A percentile compares a stretch with the other conserved stretches of the same genome.
phyloP scores from a whole-genome alignment of 2,113 vertebrate genomes.

The Acinonyx jubatus region DNA sequence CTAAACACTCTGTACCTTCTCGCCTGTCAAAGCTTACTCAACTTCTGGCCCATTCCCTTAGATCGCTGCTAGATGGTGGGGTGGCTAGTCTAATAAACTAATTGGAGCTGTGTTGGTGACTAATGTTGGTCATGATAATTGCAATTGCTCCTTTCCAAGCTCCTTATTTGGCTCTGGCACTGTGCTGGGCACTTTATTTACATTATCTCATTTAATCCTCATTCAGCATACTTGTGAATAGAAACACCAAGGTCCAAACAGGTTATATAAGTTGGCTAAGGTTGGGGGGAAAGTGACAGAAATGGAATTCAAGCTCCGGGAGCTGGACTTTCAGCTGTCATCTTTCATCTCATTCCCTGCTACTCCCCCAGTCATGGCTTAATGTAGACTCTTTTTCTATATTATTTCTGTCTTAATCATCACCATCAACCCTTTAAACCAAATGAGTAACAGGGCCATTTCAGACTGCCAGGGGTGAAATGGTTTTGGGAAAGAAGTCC shows the following conservation, averaged over 20 bases:
- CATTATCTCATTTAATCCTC: background rate
- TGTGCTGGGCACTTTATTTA: background rate
- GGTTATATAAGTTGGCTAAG: background rate
- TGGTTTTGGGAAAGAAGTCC: background rate
- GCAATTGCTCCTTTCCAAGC: background rate
- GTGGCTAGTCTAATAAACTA: background rate
- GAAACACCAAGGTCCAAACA: background rate
- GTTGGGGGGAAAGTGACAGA: background rate
- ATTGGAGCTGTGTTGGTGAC: background rate
- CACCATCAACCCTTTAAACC: background rate
- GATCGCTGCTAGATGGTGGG: background rate
- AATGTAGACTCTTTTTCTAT: background rate
- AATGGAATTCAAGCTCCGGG: background rate
- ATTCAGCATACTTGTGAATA: background rate
- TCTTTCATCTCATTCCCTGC: background rate
- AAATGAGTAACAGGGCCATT: background rate
- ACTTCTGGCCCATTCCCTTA: background rate
- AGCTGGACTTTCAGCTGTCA: background rate
- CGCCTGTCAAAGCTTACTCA: background rate
- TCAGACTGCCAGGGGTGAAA: background rate
- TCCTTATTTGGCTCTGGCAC: background rate
- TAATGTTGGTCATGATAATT: background rate
- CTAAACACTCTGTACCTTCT: background rate
- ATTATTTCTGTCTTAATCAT: constrained; percentile 1
- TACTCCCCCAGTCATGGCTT: background rate